These are phyloP conservation scores for Adoxophyes honmai DNA, from an alignment of 1,140 invertebrate genomes.

Conservation along the genomic window DNA sequence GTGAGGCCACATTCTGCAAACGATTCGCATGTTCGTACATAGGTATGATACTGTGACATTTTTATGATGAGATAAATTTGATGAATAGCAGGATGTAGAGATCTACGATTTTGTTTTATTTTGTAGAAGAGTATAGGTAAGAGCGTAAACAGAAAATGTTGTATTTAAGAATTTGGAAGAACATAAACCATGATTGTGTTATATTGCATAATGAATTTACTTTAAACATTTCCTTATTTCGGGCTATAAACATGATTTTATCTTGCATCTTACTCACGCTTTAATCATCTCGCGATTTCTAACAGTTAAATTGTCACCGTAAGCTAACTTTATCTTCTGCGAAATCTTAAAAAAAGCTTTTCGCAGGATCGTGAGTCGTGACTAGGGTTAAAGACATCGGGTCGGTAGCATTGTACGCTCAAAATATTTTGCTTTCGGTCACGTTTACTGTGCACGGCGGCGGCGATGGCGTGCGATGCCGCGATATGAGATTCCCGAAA, in stretches of 20 bases:
- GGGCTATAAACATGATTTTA: not conserved
- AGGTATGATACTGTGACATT: no score
- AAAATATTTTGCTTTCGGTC: constrained; percentile 40
- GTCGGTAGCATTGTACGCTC: constrained; percentile 23
- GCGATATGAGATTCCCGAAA: constrained; percentile 40
- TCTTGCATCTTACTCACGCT: constrained; percentile 17
- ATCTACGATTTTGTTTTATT: no score
- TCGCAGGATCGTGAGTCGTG: constrained; percentile 50
- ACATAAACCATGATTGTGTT: no score
- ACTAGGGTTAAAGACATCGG: constrained; percentile 46
- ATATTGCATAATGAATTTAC: no score
- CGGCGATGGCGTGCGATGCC: constrained; percentile 36
- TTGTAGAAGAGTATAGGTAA: no score
- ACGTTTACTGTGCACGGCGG: constrained; percentile 35
- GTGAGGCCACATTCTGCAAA: no score
- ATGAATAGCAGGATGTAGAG: no score
- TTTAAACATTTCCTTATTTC: not conserved
- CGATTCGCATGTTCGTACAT: no score
- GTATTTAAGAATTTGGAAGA: no score
- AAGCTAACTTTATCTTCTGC: constrained; percentile 34
- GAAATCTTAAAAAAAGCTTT: constrained; percentile 43
- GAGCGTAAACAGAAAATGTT: no score
- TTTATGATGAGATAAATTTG: no score
- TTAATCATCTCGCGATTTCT: constrained; percentile 25
- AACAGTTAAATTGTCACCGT: constrained; percentile 30